Evolutionary conservation across 2,888 invertebrate genomes (phyloP).

Genomic region (Quadroppia sp.): DNA sequence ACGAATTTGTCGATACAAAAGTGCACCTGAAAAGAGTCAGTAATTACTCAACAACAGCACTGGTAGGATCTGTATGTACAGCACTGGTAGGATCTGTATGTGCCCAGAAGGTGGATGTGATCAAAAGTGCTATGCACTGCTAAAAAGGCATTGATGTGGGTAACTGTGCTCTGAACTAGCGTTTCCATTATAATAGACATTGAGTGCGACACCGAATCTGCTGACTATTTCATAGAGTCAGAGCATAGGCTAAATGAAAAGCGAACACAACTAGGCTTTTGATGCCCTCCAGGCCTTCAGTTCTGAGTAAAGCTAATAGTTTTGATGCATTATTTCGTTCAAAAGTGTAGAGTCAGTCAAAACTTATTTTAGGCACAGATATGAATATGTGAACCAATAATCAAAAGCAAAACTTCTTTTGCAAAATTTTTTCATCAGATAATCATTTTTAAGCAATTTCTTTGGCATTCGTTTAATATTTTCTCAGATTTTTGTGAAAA

Average conservation of each 20-base stretch:
- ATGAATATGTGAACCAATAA: slow-evolving; percentile 18
- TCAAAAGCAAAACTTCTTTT: background rate
- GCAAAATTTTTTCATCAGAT: background rate
- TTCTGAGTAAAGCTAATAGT: slow-evolving; percentile 15
- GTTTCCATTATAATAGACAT: slow-evolving; percentile 2
- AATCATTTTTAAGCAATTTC: background rate
- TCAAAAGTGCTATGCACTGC: slow-evolving; percentile 35
- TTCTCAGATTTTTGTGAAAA: background rate
- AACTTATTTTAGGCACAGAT: background rate
- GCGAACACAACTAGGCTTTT: slow-evolving; percentile 20
- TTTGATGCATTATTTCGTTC: background rate
- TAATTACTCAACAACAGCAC: slow-evolving; percentile 39
- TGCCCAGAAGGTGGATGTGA: slow-evolving; percentile 29
- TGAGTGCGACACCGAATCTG: slow-evolving; percentile 26
- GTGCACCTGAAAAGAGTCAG: slow-evolving; percentile 46
- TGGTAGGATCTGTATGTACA: background rate
- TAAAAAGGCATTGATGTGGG: slow-evolving; percentile 37
- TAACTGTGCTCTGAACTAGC: slow-evolving; percentile 9
- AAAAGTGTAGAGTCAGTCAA: background rate
- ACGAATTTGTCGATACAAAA: slow-evolving; percentile 45
- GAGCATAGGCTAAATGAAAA: slow-evolving; percentile 3
- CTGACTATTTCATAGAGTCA: background rate
- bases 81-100: slow-evolving; percentile 3
- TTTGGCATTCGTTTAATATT: background rate
- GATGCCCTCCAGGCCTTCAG: slow-evolving; percentile 5